Base-by-base conservation (phyloP, 2,113 vertebrate genomes). In the Phainopepla nitens region DNA sequence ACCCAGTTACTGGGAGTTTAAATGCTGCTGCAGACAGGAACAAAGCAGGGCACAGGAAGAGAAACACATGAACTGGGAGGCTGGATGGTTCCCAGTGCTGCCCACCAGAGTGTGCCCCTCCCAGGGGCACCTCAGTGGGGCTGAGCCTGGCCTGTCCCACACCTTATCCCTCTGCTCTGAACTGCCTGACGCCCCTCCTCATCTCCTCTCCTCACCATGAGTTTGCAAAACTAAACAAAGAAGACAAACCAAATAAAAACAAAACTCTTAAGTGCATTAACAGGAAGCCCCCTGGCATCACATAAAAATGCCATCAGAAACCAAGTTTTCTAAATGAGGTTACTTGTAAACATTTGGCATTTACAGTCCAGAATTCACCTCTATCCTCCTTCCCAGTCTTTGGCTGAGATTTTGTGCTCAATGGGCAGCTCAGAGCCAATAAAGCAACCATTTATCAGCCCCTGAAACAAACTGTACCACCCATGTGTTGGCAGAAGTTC, bases 31-130 rank as follows among this genome's bases (percentile, higher is more conserved):
- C 18, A 10, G 4, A 54, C 76, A 58, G 47, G 15, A 77, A n/a
- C 11, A 21, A 56, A 77, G 69, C 35, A 58, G 54, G 44, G 31
- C 42, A 42, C 9, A 31, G 64, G 62, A 57, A 35, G 36, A 41
- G 58, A 45, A 79, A 49, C 3, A 16, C 6, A 7, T 13, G 10
- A 56, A 6, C 13, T 13, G 50, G 54, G n/a, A 77, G 68, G n/a
- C 9, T 24, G 72, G 49, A 31, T 24, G 41, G 47, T 13, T 39
- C 64, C 28, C 33, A 16, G 39, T 3, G 56, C 72, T 69, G 3
- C 33, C 58, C 27, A n/a, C 18, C 1, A 0, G 57, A 0, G 57
- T 0, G 22, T 66, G n/a, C 4, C n/a, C 41, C n/a, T 15, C 53
- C 27, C 21, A 33, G 33, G 23, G 23, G 36, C 1, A 53, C 36